Conservation (phyloP, 2,113 vertebrate genomes). For the Pogonocichla stellata region DNA sequence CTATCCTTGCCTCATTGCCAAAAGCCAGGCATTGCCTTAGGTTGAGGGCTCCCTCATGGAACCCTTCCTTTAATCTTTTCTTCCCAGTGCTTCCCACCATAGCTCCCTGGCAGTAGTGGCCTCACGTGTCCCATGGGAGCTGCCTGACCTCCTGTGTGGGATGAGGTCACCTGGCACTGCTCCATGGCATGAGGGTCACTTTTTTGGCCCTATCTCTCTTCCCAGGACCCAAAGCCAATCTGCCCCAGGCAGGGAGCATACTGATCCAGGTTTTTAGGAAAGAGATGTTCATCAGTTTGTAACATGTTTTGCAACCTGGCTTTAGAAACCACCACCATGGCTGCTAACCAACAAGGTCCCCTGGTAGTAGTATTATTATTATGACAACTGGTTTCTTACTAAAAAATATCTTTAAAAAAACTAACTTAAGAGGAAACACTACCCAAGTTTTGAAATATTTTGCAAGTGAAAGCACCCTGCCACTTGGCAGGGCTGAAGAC, state of each 20-base stretch:
- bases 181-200: background rate
- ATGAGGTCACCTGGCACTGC: background rate
- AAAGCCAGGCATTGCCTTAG: accelerated
- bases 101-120: accelerated
- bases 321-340: background rate
- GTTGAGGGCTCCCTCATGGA: accelerated
- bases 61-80: background rate
- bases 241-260: background rate
- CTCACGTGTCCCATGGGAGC: accelerated
- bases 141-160: background rate
- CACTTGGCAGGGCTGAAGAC: accelerated
- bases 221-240: background rate
- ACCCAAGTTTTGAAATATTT: background rate
- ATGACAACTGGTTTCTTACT: background rate
- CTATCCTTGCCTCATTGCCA: background rate
- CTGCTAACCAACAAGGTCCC: background rate
- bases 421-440: background rate
- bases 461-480: background rate
- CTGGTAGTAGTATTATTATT: background rate
- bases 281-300: background rate
- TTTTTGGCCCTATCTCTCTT: background rate
- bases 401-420: background rate
- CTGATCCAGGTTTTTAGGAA: background rate
- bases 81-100: background rate
- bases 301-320: background rate